Evolutionary conservation across 2,113 vertebrate genomes (phyloP).

Genomic region (Chloropsis cyanopogon): DNA sequence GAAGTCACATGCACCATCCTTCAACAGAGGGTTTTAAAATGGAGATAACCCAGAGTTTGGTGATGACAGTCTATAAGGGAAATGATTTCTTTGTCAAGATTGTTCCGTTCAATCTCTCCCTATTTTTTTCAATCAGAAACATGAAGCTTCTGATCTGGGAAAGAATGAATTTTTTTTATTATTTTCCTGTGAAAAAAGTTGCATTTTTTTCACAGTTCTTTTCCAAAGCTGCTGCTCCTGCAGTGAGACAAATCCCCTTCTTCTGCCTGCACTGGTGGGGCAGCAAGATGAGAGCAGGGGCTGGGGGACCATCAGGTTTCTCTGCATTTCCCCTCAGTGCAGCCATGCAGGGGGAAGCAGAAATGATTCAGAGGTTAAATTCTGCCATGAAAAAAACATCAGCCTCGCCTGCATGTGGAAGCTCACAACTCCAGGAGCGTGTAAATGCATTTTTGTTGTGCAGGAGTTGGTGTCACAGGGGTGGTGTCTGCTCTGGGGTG

Average conservation of each 20-base stretch:
- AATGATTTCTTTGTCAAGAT: neutral
- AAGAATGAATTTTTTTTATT: neutral
- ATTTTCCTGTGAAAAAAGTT: neutral
- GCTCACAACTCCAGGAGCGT: neutral
- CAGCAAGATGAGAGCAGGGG: neutral
- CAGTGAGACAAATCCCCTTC: neutral
- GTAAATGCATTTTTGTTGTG: neutral
- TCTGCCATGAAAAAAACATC: neutral
- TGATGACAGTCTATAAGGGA: neutral
- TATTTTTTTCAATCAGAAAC: neutral
- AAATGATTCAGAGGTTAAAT: neutral
- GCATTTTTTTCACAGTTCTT: neutral
- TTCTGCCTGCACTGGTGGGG: neutral
- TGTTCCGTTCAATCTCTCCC: neutral
- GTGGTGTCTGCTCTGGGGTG: neutral
- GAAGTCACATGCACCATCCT: neutral
- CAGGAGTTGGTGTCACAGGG: neutral
- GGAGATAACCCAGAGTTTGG: neutral
- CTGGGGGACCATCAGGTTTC: neutral
- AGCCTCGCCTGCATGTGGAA: neutral
- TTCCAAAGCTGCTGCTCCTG: neutral
- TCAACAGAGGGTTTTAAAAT: neutral
- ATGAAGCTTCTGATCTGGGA: neutral
- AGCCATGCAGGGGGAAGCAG: neutral
- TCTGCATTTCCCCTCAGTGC: neutral